These are phyloP conservation scores for Melanotaenia trifasciata DNA, from an alignment of 2,797 vertebrate species.

Conservation along the genomic window DNA sequence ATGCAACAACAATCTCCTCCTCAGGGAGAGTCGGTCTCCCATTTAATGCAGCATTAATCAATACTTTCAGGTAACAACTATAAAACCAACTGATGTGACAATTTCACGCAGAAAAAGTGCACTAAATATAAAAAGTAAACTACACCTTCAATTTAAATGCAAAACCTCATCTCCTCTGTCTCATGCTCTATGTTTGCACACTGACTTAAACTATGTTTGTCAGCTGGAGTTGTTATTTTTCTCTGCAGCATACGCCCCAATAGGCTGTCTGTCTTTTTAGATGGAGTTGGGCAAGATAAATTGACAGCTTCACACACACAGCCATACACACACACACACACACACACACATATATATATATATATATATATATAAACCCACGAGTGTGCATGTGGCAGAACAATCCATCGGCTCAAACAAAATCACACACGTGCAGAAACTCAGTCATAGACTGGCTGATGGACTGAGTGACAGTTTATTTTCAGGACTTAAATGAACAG, in stretches of 20 bases:
- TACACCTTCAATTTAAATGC: slow-evolving; percentile 70
- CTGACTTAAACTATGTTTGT: slow-evolving; percentile 81
- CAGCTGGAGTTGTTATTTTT: slow-evolving; percentile 80
- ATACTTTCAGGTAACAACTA: slow-evolving; percentile 57
- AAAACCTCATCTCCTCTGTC: slow-evolving; percentile 53
- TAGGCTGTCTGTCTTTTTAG: slow-evolving; percentile 79
- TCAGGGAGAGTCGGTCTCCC: slow-evolving; percentile 44
- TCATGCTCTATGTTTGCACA: slow-evolving; percentile 57
- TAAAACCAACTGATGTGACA: slow-evolving; percentile 48
- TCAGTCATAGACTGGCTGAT: slow-evolving; percentile 47
- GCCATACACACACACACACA: background rate
- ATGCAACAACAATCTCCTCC: slow-evolving; percentile 21
- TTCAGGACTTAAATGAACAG: slow-evolving; percentile 71
- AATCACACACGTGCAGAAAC: slow-evolving; percentile 30
- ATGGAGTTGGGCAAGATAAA: slow-evolving; percentile 76
- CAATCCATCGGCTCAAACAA: slow-evolving; percentile 17
- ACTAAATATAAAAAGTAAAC: slow-evolving; percentile 52
- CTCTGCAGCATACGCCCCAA: slow-evolving; percentile 77
- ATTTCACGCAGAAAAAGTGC: slow-evolving; percentile 46
- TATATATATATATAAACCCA: slow-evolving; percentile 16
- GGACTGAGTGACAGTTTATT: slow-evolving; percentile 78
- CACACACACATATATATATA: slow-evolving; percentile 8
- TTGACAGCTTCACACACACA: slow-evolving; percentile 71
- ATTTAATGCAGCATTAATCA: slow-evolving; percentile 54
- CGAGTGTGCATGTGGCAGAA: slow-evolving; percentile 19